These are phyloP conservation scores for Tachyglossus aculeatus DNA, from an alignment of 2,797 vertebrate genomes.

Conservation along the genomic window DNA sequence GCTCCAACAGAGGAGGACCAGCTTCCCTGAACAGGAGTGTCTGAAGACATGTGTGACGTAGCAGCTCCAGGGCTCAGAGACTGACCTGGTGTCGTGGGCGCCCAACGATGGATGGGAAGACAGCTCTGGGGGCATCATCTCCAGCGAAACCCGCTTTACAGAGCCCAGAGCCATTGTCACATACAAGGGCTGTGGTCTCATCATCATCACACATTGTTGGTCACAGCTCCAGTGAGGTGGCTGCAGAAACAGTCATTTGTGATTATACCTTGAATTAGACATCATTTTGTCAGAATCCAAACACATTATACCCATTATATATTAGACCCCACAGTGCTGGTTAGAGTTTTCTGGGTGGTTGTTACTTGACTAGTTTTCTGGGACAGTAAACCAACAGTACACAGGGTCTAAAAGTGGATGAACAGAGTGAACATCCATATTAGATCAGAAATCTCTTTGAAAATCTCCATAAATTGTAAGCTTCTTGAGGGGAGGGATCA, in stretches of 20 bases:
- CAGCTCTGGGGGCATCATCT: conserved; percentile 36
- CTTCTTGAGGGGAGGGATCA: no score
- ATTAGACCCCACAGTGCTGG: no score
- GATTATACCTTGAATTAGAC: background rate
- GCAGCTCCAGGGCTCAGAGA: no score
- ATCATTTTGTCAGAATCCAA: background rate
- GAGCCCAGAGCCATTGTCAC: conserved; percentile 55
- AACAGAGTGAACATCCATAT: background rate
- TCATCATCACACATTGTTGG: conserved; percentile 5
- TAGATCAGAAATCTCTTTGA: no score
- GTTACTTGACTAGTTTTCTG: background rate
- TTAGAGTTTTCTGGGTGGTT: background rate
- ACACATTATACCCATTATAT: background rate
- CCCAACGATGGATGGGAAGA: conserved; percentile 45
- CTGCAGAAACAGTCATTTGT: conserved; percentile 11
- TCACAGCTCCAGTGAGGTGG: background rate
- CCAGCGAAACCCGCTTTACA: conserved; percentile 58
- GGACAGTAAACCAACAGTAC: background rate
- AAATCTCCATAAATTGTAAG: no score
- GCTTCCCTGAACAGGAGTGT: no score
- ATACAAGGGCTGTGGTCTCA: conserved; percentile 44
- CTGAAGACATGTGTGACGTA: no score
- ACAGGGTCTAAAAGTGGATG: background rate
- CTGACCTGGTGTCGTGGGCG: conserved; percentile 31
- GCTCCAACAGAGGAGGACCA: no score